Conservation (phyloP, 2,797 vertebrate genomes). For the Sebastes wilsoni region DNA sequence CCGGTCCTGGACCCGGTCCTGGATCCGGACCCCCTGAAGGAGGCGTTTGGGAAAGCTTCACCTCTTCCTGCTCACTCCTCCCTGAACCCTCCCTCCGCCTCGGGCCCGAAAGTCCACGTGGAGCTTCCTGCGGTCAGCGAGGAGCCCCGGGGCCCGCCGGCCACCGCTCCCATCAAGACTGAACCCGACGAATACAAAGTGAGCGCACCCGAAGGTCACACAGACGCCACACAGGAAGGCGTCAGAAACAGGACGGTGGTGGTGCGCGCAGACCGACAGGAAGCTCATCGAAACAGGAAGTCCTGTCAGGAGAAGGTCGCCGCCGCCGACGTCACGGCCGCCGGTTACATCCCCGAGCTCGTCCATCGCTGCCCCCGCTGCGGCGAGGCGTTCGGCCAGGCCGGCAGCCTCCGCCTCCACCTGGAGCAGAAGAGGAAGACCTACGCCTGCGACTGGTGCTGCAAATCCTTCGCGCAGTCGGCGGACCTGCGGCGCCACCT, state of each 20-base stretch:
- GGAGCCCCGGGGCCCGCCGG: not conserved
- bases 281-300: not conserved
- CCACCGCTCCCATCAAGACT: slow-evolving; percentile 55
- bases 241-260: not conserved
- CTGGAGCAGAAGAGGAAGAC: slow-evolving; percentile 77
- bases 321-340: accelerated
- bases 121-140: slow-evolving; percentile 1
- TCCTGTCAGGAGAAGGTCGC: not conserved
- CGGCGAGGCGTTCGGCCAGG: slow-evolving; percentile 72
- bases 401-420: slow-evolving; percentile 72
- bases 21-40: slow-evolving; percentile 37
- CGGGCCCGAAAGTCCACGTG: not conserved
- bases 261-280: not conserved
- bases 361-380: slow-evolving; percentile 78
- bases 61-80: slow-evolving; percentile 12
- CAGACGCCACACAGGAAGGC: not conserved
- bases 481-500: slow-evolving; percentile 83
- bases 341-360: slow-evolving; percentile 14
- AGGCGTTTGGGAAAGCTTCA: slow-evolving; percentile 4
- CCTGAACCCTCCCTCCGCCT: not conserved
- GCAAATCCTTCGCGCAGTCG: slow-evolving; percentile 83
- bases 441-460: slow-evolving; percentile 83
- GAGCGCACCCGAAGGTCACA: slow-evolving; percentile 24
- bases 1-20: slow-evolving; percentile 13
- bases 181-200: slow-evolving; percentile 72